phyloP scores from a whole-genome alignment of 2,888 invertebrate genomes.

The Piscicola geometra region DNA sequence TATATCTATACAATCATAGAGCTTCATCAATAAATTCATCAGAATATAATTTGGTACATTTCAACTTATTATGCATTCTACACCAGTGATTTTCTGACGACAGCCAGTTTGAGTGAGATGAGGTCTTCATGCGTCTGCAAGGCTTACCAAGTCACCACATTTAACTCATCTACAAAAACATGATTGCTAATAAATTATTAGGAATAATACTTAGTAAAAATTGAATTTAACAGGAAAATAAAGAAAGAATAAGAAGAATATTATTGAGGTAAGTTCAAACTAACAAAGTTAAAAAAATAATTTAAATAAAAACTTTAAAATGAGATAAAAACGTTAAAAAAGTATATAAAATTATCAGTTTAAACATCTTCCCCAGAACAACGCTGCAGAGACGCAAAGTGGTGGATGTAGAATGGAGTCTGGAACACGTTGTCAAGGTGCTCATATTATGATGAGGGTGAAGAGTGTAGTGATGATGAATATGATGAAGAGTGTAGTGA shows the following conservation, averaged over 20 bases:
- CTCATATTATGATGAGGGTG: not conserved
- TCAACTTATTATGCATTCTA: no score
- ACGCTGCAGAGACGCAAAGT: not conserved
- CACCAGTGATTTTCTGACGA: constrained; percentile 1
- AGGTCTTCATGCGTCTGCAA: not conserved
- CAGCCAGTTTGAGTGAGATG: not conserved
- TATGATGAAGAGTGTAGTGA: not conserved
- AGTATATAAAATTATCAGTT: not conserved
- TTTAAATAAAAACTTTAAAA: constrained; percentile 6
- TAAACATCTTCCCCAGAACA: not conserved
- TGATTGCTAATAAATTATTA: not conserved
- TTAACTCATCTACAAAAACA: not conserved
- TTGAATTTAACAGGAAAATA: constrained; percentile 12
- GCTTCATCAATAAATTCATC: no score
- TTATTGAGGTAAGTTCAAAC: constrained; percentile 7
- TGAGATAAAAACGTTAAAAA: not conserved
- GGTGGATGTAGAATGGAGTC: constrained; percentile 24
- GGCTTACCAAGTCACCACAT: not conserved
- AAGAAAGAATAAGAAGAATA: constrained; percentile 11
- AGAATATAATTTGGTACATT: no score
- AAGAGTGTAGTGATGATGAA: no score
- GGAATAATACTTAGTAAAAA: not conserved
- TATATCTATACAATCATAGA: no score
- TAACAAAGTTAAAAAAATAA: not conserved
- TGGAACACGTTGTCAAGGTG: constrained; percentile 23